Base-by-base conservation (phyloP, 2,113 vertebrate species). In the Falcunculus frontatus region DNA sequence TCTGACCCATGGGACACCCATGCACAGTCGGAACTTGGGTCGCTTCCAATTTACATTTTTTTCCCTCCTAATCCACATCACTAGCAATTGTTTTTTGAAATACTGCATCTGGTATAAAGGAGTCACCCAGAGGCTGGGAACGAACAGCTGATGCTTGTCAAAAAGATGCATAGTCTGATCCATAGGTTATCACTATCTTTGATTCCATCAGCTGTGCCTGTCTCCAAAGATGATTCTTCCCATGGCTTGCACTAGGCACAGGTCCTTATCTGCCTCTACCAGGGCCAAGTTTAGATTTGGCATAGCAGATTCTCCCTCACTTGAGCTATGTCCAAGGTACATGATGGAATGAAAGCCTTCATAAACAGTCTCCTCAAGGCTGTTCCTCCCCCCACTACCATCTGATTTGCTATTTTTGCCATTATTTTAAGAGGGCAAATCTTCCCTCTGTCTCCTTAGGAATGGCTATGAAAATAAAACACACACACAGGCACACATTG, bases 231-330 rank as follows among this genome's bases (percentile, higher is more conserved):
- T 8, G 84, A 95, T 89, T 92, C 94, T 96, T 95, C 95, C 93
- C 96, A 97, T 92, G 93, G 80, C 80, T 97, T 86, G 84, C 83
- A 67, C 86, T 87, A 95, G 96, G 93, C 95, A 94, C 73, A 78
- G 94, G 93, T 96, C 89, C 94, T 97, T 97, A 97, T 97, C 91
- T 97, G 93, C 95, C 73, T 93, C 87, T 93, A 78, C 94, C 94
- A 95, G 95, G 93, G 95, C 96, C 96, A 97, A 97, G 94, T 95
- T 95, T 95, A 95, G 93, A 95, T 93, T 95, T 96, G 95, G 96
- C 96, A 96, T 68, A 95, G 95, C 86, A 95, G 95, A 93, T 90
- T 97, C 91, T 97, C 80, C 89, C 94, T 97, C 86, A 68, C 91
- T 95, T 97, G 96, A 97, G 93, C 91, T 95, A 96, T 93, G 83